Evolutionary conservation across 2,888 invertebrate genomes (phyloP), one percentile per base, ranked within the genome.

Genomic region (Synanthedon vespiformis): DNA sequence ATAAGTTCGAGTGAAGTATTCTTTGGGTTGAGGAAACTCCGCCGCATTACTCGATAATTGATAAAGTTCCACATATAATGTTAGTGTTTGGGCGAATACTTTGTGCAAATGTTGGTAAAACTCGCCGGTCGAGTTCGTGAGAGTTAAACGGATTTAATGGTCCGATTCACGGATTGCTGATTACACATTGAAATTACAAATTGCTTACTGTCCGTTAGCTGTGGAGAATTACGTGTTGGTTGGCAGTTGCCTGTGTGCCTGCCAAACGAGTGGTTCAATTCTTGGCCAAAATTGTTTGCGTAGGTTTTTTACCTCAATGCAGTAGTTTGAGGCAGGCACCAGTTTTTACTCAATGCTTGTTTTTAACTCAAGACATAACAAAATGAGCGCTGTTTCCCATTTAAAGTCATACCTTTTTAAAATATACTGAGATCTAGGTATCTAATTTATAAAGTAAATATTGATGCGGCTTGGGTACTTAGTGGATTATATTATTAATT

Each of bases 11-110:
- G 70, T 65, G 64, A 77, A 79, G 74, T 77, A 74, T 75, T 74
- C 61, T 64, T 53, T 54, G 62, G 67, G 61, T 61, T 58, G 66
- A 67, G 66, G 81, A 79, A 69, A 79, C 70, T 79, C 74, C 57
- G 59, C 68, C 71, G 71, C 75, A 76, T 79, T 76, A 78, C 75
- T 70, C 75, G 77, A 79, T 84, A 84, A 84, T 84, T 84, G 81
- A 82, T 80, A 82, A 68, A 70, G 68, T 70, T 69, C 58, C 64
- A 60, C 66, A 62, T 68, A 68, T 72, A 69, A 70, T 65, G 68
- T 63, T 66, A 66, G 61, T 66, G 64, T 62, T 63, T 63, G 68
- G 65, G 68, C 72, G 76, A 74, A 79, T 34, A 74, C 76, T 77
- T 72, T 73, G 76, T 71, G 72, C 76, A 78, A 80, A 74, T 74